Base-by-base conservation (phyloP, 2,113 vertebrate species). In the Hoplias malabaricus region DNA sequence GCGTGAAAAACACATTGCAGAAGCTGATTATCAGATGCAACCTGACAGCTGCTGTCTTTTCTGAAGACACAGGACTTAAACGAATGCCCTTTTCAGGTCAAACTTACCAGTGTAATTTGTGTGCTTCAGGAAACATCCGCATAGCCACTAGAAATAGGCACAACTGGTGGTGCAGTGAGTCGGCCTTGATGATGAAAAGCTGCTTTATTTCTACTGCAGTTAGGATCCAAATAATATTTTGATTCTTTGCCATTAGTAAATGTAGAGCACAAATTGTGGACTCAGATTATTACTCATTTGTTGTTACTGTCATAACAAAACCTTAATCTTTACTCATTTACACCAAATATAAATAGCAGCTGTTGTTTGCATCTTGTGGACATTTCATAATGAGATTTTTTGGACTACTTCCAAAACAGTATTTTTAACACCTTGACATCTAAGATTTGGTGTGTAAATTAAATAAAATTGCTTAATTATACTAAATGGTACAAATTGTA, bases 31-130 rank as follows among this genome's bases (percentile, higher is more conserved):
- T 25, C 48, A 79, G 78, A 87, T 70, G 62, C 75, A 77, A 69
- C 34, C 27, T 84, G 86, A 82, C 84, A 83, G 83, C 83, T 59
- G 69, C 72, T 85, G 48, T 68, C 59, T 53, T 74, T 71, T 77
- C 73, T 67, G 50, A 42, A 72, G 61, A 84, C 40, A 79, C 75
- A 86, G 65, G 1, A 36, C 70, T 83, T 48, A n/a, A 69, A 80
- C 82, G 81, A n/a, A 70, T 50, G 34, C 48, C 40, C 27, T 85
- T 84, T 83, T 71, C 82, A 80, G 88, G 84, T 87, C 75, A 38
- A 84, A 84, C 81, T 85, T 67, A 68, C 13, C 14, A 25, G 43
- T 53, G 56, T 69, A 43, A 69, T 68, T 43, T 59, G 14, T 77
- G 42, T 78, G 56, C 12, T 31, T 38, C 34, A 50, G 19, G 61